Conservation (phyloP, 2,888 invertebrate species). For the Ochlodes sylvanus region DNA sequence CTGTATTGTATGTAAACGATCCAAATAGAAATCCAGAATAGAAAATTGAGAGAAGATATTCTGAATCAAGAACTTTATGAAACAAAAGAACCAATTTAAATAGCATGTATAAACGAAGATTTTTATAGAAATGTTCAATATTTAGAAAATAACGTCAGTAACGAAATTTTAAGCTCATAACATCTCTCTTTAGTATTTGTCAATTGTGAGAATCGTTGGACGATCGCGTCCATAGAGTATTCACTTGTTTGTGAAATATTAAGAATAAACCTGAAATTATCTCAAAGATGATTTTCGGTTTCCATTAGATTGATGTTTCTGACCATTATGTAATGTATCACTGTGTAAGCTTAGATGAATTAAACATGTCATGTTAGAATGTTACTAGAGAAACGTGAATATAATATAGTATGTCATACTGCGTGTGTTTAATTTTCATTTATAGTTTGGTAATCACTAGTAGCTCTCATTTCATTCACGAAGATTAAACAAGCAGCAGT, state of each 20-base stretch:
- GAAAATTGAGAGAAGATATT: not conserved
- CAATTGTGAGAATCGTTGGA: constrained; percentile 69
- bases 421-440: constrained; percentile 56
- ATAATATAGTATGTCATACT: constrained; percentile 60
- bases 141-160: constrained; percentile 8
- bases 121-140: not conserved
- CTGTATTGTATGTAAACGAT: too few relatives aligned
- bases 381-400: constrained; percentile 63
- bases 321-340: constrained; percentile 79
- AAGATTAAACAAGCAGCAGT: constrained; percentile 52
- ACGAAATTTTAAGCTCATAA: not conserved
- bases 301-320: constrained; percentile 76
- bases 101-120: constrained; percentile 13
- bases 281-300: constrained; percentile 69
- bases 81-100: constrained; percentile 18
- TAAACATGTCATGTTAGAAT: constrained; percentile 79
- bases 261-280: constrained; percentile 64
- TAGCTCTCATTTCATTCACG: constrained; percentile 32
- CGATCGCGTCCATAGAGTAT: constrained; percentile 80
- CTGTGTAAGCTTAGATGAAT: constrained; percentile 80
- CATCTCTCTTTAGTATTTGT: not conserved
- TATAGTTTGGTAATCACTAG: constrained; percentile 40
- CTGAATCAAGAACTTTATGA: constrained; percentile 32
- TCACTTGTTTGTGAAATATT: constrained; percentile 63
- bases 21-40: too few relatives aligned